These are phyloP conservation scores for Cottoperca gobio DNA, from an alignment of 2,797 vertebrate genomes.

Conservation along the genomic window DNA sequence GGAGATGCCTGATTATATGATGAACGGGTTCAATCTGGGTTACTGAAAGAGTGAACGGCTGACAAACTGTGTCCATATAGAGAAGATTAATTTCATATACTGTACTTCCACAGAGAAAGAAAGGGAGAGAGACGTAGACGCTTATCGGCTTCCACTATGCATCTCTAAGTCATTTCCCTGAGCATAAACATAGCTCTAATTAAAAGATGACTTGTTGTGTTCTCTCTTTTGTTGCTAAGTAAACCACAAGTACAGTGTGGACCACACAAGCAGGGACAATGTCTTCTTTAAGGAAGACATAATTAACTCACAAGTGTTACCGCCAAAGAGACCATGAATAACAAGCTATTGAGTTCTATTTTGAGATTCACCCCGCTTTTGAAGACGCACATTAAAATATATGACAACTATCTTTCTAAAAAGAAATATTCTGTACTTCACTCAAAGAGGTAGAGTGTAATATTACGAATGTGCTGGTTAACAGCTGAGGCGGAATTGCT, in stretches of 20 bases:
- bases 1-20: conserved; percentile 68
- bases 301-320: conserved; percentile 63
- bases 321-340: conserved; percentile 41
- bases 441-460: conserved; percentile 7
- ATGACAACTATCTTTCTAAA: conserved; percentile 2
- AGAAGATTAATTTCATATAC: conserved; percentile 61
- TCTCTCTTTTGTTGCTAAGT: conserved; percentile 75
- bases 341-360: conserved; percentile 48
- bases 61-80: conserved; percentile 67
- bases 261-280: conserved; percentile 77
- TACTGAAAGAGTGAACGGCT: conserved; percentile 34
- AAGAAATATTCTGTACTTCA: conserved; percentile 9
- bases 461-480: neutral
- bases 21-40: conserved; percentile 62
- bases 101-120: conserved; percentile 29
- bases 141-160: conserved; percentile 55
- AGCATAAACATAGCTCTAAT: conserved; percentile 76
- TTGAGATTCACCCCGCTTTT: conserved; percentile 46
- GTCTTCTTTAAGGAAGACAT: conserved; percentile 58
- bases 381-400: conserved; percentile 21
- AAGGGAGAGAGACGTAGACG: conserved; percentile 27
- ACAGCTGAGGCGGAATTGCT: neutral
- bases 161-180: conserved; percentile 71
- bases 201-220: conserved; percentile 78
- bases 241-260: conserved; percentile 68